Percentiles rank a stretch among this genome's conserved stretches.
These are phyloP conservation scores for Oreonectes daqikongensis DNA, from an alignment of 2,797 vertebrate species.

Conservation along the genomic window DNA sequence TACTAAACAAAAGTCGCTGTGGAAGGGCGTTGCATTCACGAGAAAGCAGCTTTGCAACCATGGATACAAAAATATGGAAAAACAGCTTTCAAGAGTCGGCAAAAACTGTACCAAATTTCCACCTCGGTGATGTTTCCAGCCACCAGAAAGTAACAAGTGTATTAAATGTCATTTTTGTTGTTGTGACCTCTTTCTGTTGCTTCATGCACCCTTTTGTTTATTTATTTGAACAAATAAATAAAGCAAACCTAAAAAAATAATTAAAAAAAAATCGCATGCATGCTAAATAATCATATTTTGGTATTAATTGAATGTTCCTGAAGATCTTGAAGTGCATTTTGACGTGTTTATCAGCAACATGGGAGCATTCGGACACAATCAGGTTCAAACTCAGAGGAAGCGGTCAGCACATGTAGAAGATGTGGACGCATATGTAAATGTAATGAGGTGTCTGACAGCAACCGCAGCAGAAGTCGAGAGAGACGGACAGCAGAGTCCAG, in stretches of 20 bases:
- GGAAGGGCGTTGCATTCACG: too few species aligned
- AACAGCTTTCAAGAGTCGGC: neutral
- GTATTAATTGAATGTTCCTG: neutral
- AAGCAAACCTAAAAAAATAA: neutral
- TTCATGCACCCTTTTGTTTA: neutral
- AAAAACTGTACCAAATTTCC: neutral
- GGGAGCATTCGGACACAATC: neutral
- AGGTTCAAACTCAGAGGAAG: neutral
- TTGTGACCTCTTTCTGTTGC: neutral
- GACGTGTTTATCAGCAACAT: neutral
- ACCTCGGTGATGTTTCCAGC: neutral
- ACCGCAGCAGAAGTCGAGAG: slow-evolving; percentile 1
- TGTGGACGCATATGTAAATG: slow-evolving; percentile 31
- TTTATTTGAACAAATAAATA: neutral
- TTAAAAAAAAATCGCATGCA: neutral
- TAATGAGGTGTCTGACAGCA: slow-evolving; percentile 14
- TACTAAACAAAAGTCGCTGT: too few species aligned
- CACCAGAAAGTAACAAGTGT: too few species aligned
- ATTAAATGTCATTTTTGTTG: too few species aligned
- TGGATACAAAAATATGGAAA: neutral
- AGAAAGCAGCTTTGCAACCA: neutral
- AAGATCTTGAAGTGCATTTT: neutral
- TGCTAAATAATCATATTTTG: neutral
- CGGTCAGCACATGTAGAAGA: slow-evolving; percentile 5
- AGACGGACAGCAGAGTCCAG: slow-evolving; percentile 1